A percentile compares a stretch with the other conserved stretches of the same genome.
phyloP scores from a whole-genome alignment of 2,113 vertebrate genomes.

The Dicrurus megarhynchus region DNA sequence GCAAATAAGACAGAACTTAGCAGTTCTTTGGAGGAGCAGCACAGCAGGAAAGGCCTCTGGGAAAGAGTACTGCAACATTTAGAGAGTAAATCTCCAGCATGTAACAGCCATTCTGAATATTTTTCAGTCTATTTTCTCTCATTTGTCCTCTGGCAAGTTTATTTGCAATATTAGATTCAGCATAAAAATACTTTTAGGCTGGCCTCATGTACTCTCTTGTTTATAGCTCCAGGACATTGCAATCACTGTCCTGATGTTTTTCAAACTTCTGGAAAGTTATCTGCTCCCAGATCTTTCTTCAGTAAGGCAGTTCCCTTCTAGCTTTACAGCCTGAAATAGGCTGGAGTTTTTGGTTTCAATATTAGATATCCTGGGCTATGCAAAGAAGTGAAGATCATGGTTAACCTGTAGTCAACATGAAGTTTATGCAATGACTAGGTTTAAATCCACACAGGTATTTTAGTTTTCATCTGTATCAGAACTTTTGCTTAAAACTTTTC shows the following conservation, averaged over 20 bases:
- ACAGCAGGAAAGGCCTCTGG: neutral
- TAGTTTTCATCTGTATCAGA: neutral
- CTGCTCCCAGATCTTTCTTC: neutral
- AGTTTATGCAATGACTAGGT: neutral
- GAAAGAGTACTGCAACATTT: neutral
- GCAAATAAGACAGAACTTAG: neutral
- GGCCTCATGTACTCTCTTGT: neutral
- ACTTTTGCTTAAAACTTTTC: neutral
- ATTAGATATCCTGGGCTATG: neutral
- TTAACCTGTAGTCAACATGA: neutral
- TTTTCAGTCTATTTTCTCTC: neutral
- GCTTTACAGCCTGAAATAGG: neutral
- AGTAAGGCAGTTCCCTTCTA: neutral
- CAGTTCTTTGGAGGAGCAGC: neutral
- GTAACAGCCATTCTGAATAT: neutral
- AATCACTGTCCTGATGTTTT: neutral
- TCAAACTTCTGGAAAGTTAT: neutral
- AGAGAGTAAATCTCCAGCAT: neutral
- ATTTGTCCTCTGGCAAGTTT: neutral
- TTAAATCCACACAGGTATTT: neutral
- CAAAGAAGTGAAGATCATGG: neutral
- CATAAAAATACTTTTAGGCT: neutral
- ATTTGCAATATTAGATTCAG: neutral
- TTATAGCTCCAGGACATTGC: neutral
- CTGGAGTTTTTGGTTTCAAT: neutral